Evolutionary conservation across 2,797 vertebrate species (phyloP).

Genomic region (Perodicticus potto): DNA sequence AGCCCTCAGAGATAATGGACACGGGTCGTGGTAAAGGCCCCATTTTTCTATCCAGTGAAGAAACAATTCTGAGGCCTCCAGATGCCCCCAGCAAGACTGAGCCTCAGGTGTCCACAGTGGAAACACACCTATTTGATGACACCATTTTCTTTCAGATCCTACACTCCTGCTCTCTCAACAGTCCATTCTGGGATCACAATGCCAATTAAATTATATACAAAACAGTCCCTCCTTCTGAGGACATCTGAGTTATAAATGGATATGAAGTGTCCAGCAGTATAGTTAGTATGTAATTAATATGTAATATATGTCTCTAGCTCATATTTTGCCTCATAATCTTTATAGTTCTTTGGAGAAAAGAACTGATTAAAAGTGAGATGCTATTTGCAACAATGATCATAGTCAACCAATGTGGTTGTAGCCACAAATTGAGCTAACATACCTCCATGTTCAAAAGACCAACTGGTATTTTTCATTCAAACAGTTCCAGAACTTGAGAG

Average conservation of each 20-base stretch:
- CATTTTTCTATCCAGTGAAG: neutral
- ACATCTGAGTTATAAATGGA: neutral
- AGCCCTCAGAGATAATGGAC: neutral
- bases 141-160: neutral
- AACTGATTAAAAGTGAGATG: neutral
- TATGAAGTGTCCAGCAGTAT: neutral
- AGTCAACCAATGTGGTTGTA: neutral
- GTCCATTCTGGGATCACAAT: neutral
- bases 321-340: neutral
- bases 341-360: neutral
- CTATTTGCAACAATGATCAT: neutral
- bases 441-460: neutral
- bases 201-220: neutral
- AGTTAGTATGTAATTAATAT: neutral
- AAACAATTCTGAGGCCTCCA: conserved; percentile 2
- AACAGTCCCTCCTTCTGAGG: neutral
- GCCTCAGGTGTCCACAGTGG: neutral
- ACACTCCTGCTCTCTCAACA: neutral
- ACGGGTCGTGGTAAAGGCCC: neutral
- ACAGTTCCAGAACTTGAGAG: neutral
- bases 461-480: neutral
- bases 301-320: neutral
- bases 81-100: neutral
- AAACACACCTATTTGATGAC: neutral
- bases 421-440: neutral